Evolutionary conservation across 2,113 vertebrate species (phyloP).

Genomic region (Origma solitaria): DNA sequence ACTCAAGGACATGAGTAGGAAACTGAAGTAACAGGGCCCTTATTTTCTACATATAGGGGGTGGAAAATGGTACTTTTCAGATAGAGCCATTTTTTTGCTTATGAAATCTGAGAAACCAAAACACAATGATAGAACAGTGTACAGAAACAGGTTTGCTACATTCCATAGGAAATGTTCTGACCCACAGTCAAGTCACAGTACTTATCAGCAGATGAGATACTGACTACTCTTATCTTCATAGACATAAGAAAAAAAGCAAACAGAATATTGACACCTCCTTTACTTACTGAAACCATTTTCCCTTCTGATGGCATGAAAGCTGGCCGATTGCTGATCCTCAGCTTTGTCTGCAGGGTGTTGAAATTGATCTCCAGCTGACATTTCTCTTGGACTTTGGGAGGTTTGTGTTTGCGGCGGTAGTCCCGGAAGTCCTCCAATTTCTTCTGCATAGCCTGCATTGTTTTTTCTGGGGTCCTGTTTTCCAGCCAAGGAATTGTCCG

Average conservation of each 20-base stretch:
- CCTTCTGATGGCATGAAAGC: slow-evolving; percentile 99
- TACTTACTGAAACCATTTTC: slow-evolving; percentile 96
- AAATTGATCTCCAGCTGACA: slow-evolving; percentile 99
- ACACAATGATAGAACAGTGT: background rate
- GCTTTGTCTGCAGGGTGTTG: slow-evolving; percentile 97
- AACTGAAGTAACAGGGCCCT: background rate
- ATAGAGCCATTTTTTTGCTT: background rate
- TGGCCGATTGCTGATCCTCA: slow-evolving; percentile 94
- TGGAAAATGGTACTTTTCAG: background rate
- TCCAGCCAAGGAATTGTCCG: slow-evolving; percentile 97
- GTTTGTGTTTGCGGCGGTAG: slow-evolving; percentile 96
- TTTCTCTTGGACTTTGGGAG: slow-evolving; percentile 97
- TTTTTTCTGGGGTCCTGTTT: slow-evolving; percentile 92
- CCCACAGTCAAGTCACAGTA: background rate
- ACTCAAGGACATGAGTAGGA: background rate
- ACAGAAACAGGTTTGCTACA: background rate
- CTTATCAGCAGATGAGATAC: background rate
- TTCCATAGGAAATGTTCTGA: background rate
- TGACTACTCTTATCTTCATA: background rate
- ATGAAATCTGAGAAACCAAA: background rate
- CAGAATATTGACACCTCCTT: background rate
- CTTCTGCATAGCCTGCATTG: slow-evolving; percentile 92
- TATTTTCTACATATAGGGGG: background rate
- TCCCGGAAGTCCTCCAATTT: slow-evolving; percentile 98
- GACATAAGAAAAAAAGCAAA: background rate